Percentiles rank a stretch among this genome's conserved stretches.
phyloP scores from a whole-genome alignment of 2,113 vertebrate genomes.

The Madoqua kirkii region DNA sequence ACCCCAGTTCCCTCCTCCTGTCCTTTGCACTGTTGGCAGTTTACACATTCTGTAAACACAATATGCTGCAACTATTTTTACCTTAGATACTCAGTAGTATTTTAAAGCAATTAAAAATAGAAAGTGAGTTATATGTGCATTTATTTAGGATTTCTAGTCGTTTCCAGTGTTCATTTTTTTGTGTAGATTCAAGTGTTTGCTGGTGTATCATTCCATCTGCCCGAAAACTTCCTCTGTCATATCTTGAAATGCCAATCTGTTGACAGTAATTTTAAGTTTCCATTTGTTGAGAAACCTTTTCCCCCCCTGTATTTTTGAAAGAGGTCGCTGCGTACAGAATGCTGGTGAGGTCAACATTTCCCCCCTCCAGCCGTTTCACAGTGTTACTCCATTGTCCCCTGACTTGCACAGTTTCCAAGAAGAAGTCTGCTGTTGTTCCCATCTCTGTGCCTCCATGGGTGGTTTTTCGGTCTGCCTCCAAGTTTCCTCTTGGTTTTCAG shows the following conservation, averaged over 20 bases:
- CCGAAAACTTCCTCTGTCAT: not conserved
- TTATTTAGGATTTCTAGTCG: not conserved
- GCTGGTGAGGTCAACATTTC: not conserved
- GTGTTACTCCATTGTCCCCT: not conserved
- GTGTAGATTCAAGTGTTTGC: not conserved
- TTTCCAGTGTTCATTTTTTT: not conserved
- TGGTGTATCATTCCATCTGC: not conserved
- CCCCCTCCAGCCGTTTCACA: not conserved
- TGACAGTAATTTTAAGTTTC: not conserved
- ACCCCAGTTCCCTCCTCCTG: not conserved
- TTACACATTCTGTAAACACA: not conserved
- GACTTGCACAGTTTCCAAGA: not conserved
- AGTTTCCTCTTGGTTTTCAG: not conserved
- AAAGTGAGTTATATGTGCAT: not conserved
- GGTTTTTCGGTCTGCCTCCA: not conserved
- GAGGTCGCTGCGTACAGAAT: not conserved
- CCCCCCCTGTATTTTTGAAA: not conserved
- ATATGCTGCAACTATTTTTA: not conserved
- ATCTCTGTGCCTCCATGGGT: not conserved
- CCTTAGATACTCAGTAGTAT: not conserved
- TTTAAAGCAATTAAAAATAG: not conserved
- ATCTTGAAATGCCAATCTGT: not conserved
- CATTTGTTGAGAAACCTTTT: not conserved
- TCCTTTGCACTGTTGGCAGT: not conserved
- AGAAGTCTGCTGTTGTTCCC: not conserved